Conservation (phyloP, 2,797 vertebrate species). For the Melanogrammus aeglefinus region DNA sequence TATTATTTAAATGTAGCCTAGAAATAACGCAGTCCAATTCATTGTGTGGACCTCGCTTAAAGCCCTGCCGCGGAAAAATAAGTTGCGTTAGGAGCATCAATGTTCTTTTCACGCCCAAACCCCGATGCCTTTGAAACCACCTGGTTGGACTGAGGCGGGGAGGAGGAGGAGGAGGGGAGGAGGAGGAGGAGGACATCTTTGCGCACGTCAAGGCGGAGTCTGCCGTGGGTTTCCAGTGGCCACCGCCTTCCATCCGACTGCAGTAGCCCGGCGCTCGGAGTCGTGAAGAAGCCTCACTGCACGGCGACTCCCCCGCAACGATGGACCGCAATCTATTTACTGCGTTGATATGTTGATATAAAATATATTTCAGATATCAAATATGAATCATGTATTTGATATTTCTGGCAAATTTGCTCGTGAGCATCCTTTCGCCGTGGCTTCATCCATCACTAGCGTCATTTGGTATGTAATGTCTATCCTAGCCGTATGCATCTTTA, state of each 20-base stretch:
- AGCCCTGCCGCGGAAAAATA: background rate
- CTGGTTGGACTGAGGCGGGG: conserved; percentile 20
- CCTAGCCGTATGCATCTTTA: conserved; percentile 27
- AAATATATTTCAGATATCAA: conserved; percentile 70
- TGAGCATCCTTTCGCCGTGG: conserved; percentile 71
- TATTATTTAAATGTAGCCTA: too few species aligned
- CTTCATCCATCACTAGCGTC: conserved; percentile 71
- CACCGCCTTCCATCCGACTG: conserved; percentile 63
- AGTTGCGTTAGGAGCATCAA: conserved; percentile 11
- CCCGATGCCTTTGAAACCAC: conserved; percentile 38
- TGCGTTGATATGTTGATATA: conserved; percentile 71
- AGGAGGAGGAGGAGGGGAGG: conserved; percentile 6
- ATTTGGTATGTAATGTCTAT: conserved; percentile 80
- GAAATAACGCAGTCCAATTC: too few species aligned
- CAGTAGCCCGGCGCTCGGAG: conserved; percentile 63
- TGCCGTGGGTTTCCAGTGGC: conserved; percentile 62
- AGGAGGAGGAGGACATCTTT: conserved; percentile 49
- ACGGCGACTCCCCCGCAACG: conserved; percentile 57
- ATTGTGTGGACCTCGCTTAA: too few species aligned
- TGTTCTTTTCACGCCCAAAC: background rate
- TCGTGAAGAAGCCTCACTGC: conserved; percentile 58
- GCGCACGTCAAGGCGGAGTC: conserved; percentile 62
- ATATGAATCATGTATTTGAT: conserved; percentile 85
- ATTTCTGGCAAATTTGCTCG: conserved; percentile 78
- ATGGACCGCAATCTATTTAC: conserved; percentile 66